Evolutionary conservation across 2,113 vertebrate genomes (phyloP).

Genomic region (Aptenodytes patagonicus): DNA sequence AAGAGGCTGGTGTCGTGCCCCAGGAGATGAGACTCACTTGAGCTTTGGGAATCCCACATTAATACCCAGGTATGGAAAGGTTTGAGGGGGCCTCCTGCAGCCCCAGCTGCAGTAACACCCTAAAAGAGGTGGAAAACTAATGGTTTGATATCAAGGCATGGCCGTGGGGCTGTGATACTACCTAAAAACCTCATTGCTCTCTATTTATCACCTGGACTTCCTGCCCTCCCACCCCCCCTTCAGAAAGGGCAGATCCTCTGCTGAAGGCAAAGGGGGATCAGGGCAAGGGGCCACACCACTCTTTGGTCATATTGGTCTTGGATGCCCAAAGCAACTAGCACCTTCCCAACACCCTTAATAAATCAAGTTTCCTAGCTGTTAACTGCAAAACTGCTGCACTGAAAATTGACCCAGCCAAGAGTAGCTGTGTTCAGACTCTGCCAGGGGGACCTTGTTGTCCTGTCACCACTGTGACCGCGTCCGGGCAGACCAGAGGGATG

Average conservation of each 20-base stretch:
- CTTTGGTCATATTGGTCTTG: background rate
- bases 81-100: background rate
- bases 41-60: background rate
- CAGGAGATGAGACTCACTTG: background rate
- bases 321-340: background rate
- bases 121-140: background rate
- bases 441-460: background rate
- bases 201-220: background rate
- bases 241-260: background rate
- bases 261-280: background rate
- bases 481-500: background rate
- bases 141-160: background rate
- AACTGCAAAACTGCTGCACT: background rate
- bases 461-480: fast-evolving
- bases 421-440: background rate
- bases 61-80: fast-evolving
- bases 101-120: background rate
- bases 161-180: fast-evolving
- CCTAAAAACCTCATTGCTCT: background rate
- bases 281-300: background rate
- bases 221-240: background rate
- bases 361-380: background rate
- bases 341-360: background rate
- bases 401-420: background rate
- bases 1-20: background rate